Conservation (phyloP, 2,888 invertebrate genomes). For the Melanostoma scalare region DNA sequence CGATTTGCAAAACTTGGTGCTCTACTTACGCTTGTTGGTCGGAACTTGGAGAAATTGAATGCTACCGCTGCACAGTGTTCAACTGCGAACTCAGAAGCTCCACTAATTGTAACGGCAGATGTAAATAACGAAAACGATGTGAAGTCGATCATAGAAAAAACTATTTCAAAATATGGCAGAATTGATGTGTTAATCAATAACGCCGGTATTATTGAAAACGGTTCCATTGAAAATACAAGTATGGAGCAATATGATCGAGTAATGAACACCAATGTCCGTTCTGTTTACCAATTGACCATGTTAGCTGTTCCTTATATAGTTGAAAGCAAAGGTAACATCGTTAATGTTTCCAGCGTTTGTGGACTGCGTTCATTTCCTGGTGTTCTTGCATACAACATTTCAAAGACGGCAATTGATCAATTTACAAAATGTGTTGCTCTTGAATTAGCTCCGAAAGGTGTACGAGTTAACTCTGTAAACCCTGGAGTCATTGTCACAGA, state of each 20-base stretch:
- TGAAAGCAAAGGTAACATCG: slow-evolving; percentile 91
- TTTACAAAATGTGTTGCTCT: slow-evolving; percentile 95
- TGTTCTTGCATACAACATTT: slow-evolving; percentile 94
- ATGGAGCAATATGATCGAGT: slow-evolving; percentile 92
- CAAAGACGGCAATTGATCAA: slow-evolving; percentile 96
- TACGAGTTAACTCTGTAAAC: slow-evolving; percentile 94
- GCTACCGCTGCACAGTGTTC: slow-evolving; percentile 85
- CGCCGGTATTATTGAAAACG: slow-evolving; percentile 92
- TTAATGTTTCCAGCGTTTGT: slow-evolving; percentile 96
- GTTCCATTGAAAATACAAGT: slow-evolving; percentile 91
- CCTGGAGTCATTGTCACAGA: slow-evolving; percentile 96
- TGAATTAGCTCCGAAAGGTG: slow-evolving; percentile 89
- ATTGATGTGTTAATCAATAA: slow-evolving; percentile 92
- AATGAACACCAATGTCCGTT: slow-evolving; percentile 93
- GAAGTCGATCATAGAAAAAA: slow-evolving; percentile 86
- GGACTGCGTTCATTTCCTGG: slow-evolving; percentile 94
- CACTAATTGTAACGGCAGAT: slow-evolving; percentile 85
- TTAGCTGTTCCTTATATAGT: slow-evolving; percentile 92
- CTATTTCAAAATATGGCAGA: slow-evolving; percentile 86
- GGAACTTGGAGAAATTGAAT: slow-evolving; percentile 87
- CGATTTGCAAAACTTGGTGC: slow-evolving; percentile 87
- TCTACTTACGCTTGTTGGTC: slow-evolving; percentile 85
- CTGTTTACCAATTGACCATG: slow-evolving; percentile 90
- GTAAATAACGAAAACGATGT: slow-evolving; percentile 84
- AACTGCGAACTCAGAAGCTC: slow-evolving; percentile 82